These are phyloP conservation scores for Benthosema pterotum DNA, from an alignment of 2,797 vertebrate genomes.

Conservation along the genomic window DNA sequence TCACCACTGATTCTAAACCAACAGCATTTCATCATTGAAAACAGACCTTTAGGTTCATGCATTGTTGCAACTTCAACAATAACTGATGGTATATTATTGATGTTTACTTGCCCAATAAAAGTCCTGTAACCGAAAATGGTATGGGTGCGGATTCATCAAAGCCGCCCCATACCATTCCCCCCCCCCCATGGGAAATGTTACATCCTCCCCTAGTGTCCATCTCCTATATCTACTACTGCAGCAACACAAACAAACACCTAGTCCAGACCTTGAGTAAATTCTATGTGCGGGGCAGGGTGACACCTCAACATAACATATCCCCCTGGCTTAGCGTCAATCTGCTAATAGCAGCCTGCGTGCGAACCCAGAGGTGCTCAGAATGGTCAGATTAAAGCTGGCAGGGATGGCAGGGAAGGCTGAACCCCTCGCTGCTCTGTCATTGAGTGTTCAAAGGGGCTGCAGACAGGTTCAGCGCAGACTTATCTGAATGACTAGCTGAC, in stretches of 20 bases:
- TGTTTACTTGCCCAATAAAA: too few species aligned
- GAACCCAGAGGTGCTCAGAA: conserved; percentile 51
- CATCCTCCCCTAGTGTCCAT: too few species aligned
- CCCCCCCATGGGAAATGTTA: too few species aligned
- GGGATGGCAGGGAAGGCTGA: conserved; percentile 18
- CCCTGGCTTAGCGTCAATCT: conserved; percentile 57
- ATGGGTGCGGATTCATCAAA: too few species aligned
- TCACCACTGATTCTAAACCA: too few species aligned
- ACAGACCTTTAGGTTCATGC: too few species aligned
- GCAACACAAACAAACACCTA: conserved; percentile 41
- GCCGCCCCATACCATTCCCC: too few species aligned
- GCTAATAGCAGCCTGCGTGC: conserved; percentile 61
- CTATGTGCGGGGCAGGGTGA: conserved; percentile 27
- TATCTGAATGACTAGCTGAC: conserved; percentile 52
- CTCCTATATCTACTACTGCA: conserved; percentile 2
- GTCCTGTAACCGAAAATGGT: too few species aligned
- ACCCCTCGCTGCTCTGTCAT: conserved; percentile 37
- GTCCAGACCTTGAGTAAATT: conserved; percentile 34
- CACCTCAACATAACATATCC: conserved; percentile 48
- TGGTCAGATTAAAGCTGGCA: conserved; percentile 62
- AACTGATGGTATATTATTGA: too few species aligned
- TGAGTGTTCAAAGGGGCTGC: conserved; percentile 58
- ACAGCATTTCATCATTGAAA: too few species aligned
- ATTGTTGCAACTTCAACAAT: too few species aligned
- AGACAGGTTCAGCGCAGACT: conserved; percentile 43